Conservation (phyloP, 2,888 invertebrate genomes). For the Spisula subtruncata region DNA sequence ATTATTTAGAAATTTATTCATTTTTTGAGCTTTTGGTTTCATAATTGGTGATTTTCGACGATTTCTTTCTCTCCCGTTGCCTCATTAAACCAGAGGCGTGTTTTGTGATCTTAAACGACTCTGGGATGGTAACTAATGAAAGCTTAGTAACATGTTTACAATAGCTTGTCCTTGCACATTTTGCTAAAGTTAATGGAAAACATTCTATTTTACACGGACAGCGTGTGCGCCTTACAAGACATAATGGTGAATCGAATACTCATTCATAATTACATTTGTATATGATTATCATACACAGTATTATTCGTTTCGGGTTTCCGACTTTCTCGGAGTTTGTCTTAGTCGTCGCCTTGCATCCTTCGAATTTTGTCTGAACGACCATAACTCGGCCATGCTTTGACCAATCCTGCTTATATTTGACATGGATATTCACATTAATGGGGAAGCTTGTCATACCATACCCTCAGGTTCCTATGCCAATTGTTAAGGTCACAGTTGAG, state of each 20-base stretch:
- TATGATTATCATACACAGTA: too few species aligned
- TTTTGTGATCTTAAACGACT: conserved; percentile 11
- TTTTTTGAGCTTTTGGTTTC: background rate
- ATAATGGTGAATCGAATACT: background rate
- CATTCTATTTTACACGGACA: background rate
- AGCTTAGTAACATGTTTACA: background rate
- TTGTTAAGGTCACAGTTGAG: too few species aligned
- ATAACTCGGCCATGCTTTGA: too few species aligned
- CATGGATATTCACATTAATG: too few species aligned
- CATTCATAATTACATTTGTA: too few species aligned
- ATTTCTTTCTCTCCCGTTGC: background rate
- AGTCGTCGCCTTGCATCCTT: too few species aligned
- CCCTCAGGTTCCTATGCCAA: too few species aligned
- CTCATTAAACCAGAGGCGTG: conserved; percentile 19
- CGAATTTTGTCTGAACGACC: too few species aligned
- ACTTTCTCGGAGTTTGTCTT: too few species aligned
- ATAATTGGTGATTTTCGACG: background rate
- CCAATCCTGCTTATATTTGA: too few species aligned
- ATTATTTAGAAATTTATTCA: background rate
- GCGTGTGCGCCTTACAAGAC: background rate
- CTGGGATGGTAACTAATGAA: conserved; percentile 7
- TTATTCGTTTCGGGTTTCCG: too few species aligned
- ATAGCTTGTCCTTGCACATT: background rate
- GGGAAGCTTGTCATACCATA: too few species aligned
- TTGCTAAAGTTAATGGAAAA: background rate